phyloP scores from a whole-genome alignment of 2,888 invertebrate species.

The Diachrysia chrysitis region DNA sequence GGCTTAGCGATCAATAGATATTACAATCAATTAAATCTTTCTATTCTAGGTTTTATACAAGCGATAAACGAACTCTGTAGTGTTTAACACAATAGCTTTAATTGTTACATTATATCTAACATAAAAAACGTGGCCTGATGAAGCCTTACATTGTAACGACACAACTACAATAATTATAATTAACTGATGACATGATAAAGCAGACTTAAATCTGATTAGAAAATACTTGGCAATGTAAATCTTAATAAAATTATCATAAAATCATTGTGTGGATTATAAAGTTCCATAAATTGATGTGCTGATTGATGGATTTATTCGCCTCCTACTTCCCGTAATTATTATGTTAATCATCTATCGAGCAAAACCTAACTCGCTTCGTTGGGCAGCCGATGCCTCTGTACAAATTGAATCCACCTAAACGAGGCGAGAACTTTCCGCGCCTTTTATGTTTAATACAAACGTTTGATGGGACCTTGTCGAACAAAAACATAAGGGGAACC shows the following conservation, averaged over 20 bases:
- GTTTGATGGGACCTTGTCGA: conserved; percentile 46
- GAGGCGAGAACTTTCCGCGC: conserved; percentile 53
- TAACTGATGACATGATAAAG: conserved; percentile 42
- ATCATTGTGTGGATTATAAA: conserved; percentile 58
- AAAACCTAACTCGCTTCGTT: conserved; percentile 57
- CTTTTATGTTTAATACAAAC: conserved; percentile 47
- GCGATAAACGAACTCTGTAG: not conserved
- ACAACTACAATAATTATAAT: not conserved
- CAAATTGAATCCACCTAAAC: conserved; percentile 62
- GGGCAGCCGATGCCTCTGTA: conserved; percentile 54
- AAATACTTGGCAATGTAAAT: conserved; percentile 42
- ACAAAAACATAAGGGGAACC: conserved; percentile 64
- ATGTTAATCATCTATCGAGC: conserved; percentile 56
- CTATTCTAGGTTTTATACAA: no score
- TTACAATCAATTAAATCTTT: no score
- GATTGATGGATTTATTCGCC: conserved; percentile 67
- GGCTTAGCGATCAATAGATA: no score
- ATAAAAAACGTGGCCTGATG: no score
- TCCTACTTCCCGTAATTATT: conserved; percentile 64
- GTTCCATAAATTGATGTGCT: conserved; percentile 55
- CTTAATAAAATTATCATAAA: conserved; percentile 60
- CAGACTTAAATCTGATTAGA: conserved; percentile 24
- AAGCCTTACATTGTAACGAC: no score
- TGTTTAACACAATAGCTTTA: not conserved
- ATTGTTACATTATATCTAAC: not conserved